A percentile compares a stretch with the other conserved stretches of the same genome.
These are phyloP conservation scores for Triplophysa bombifrons DNA, from an alignment of 2,797 vertebrate genomes.

Conservation along the genomic window DNA sequence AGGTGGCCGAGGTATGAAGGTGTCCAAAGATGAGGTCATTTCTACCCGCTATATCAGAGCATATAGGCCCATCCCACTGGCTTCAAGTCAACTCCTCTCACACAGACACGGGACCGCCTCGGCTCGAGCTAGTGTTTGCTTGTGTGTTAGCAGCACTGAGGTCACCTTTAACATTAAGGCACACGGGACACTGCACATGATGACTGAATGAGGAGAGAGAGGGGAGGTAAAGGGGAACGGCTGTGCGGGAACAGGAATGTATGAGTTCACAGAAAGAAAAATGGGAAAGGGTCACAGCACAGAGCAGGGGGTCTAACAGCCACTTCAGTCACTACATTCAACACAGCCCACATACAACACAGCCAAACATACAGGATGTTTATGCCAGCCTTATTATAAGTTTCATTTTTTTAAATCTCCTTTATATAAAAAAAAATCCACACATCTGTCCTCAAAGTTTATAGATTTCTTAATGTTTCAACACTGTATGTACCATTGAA, in stretches of 20 bases:
- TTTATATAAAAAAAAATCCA: conserved; percentile 75
- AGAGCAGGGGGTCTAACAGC: conserved; percentile 37
- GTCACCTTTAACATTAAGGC: conserved; percentile 60
- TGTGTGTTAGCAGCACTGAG: conserved; percentile 51
- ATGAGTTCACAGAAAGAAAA: conserved; percentile 14
- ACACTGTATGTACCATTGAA: conserved; percentile 73
- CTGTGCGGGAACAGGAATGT: conserved; percentile 26
- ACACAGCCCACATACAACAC: conserved; percentile 51
- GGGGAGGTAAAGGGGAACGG: too few relatives aligned
- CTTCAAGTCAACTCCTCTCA: background rate
- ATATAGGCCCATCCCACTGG: background rate
- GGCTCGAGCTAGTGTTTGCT: conserved; percentile 12
- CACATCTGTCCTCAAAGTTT: conserved; percentile 58
- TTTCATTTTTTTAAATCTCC: conserved; percentile 46
- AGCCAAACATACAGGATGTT: conserved; percentile 62
- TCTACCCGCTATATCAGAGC: background rate
- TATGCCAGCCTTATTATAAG: conserved; percentile 51
- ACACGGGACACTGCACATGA: conserved; percentile 53
- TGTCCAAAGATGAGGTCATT: conserved; percentile 21
- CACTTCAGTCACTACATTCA: conserved; percentile 49
- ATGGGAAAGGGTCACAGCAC: conserved; percentile 35
- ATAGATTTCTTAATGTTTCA: conserved; percentile 60
- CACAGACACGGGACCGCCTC: background rate
- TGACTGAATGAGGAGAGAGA: conserved; percentile 5
- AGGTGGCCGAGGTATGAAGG: background rate